phyloP scores from a whole-genome alignment of 2,797 vertebrate species.

The Calcarius lapponicus region DNA sequence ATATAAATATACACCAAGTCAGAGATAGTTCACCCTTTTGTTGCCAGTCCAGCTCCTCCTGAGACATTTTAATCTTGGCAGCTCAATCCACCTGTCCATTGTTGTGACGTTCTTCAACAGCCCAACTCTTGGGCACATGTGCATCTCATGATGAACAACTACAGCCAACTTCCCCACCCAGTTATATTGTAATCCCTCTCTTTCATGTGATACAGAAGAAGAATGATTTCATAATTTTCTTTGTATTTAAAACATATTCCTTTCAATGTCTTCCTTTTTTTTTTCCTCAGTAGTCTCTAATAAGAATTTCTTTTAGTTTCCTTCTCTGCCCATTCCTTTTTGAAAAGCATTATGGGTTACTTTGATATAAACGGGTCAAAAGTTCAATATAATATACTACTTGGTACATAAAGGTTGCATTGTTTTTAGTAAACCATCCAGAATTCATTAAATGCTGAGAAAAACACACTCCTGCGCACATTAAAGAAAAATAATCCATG shows the following conservation, averaged over 20 bases:
- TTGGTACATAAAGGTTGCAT: not conserved
- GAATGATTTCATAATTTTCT: not conserved
- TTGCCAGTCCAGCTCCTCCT: not conserved
- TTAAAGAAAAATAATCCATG: not conserved
- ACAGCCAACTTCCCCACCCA: not conserved
- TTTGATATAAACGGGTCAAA: not conserved
- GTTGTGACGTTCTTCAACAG: not conserved
- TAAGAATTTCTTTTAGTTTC: not conserved
- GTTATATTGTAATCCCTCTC: not conserved
- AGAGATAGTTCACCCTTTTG: not conserved
- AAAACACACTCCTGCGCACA: not conserved
- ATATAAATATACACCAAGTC: not conserved
- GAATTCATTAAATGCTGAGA: not conserved
- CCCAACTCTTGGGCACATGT: not conserved
- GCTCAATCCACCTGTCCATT: accelerated
- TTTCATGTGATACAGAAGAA: not conserved
- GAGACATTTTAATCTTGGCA: not conserved
- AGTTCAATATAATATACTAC: not conserved
- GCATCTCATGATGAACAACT: not conserved
- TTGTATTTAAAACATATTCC: not conserved
- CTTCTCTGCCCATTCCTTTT: not conserved
- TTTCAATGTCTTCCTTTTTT: not conserved
- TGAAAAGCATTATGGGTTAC: not conserved
- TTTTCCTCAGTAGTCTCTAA: not conserved
- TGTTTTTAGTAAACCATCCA: not conserved